Evolutionary conservation across 2,797 vertebrate genomes (phyloP).

Genomic region (Sebastes trivittatus): DNA sequence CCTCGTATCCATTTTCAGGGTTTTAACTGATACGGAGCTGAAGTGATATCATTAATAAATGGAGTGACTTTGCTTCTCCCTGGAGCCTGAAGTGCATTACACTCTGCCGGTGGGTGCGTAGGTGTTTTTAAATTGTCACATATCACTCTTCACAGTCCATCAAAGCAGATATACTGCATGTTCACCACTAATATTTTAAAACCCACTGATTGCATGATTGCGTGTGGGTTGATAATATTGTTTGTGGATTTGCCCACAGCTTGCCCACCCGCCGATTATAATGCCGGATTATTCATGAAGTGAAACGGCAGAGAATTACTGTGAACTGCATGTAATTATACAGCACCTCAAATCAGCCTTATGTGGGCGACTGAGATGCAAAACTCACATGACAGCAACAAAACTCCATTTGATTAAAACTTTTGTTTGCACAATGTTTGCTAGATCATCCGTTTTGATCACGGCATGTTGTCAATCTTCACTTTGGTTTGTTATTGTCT

Average conservation of each 20-base stretch:
- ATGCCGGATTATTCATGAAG: conserved; percentile 70
- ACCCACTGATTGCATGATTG: conserved; percentile 57
- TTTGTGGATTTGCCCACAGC: conserved; percentile 65
- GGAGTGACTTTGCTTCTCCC: conserved; percentile 55
- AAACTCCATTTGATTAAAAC: conserved; percentile 46
- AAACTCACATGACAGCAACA: conserved; percentile 46
- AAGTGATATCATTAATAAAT: conserved; percentile 64
- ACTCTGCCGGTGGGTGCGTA: conserved; percentile 26
- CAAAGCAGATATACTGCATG: conserved; percentile 29
- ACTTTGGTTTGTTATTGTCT: background rate
- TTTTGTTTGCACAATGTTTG: conserved; percentile 20
- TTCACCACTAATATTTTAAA: conserved; percentile 58
- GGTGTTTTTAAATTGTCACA: conserved; percentile 63
- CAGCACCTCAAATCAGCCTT: conserved; percentile 50
- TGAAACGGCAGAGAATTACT: conserved; percentile 60
- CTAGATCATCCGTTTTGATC: conserved; percentile 4
- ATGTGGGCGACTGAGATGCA: conserved; percentile 58
- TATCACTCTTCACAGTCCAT: conserved; percentile 57
- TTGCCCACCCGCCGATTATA: conserved; percentile 61
- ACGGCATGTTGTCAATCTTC: background rate
- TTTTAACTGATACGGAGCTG: conserved; percentile 64
- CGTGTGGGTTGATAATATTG: conserved; percentile 66
- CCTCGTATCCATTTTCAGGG: conserved; percentile 51
- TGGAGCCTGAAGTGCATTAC: conserved; percentile 42
- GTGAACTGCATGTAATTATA: conserved; percentile 67